phyloP scores from a whole-genome alignment of 2,888 invertebrate species.

The Acrobasis consociella region DNA sequence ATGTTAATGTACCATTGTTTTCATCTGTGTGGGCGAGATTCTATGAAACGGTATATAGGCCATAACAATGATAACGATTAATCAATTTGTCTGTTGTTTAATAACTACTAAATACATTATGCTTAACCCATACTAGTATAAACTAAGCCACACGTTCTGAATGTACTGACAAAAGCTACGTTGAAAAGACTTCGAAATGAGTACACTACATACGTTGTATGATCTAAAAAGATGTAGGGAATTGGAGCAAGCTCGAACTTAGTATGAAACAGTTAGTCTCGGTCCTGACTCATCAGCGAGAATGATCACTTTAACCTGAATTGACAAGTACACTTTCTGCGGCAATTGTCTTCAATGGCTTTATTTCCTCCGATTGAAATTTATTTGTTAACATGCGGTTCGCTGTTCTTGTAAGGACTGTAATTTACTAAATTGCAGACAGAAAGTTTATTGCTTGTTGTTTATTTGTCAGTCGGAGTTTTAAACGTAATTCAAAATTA shows the following conservation, averaged over 20 bases:
- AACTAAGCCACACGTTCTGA: background rate
- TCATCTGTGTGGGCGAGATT: conserved; percentile 51
- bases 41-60: conserved; percentile 37
- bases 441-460: conserved; percentile 15
- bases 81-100: conserved; percentile 21
- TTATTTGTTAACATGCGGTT: conserved; percentile 30
- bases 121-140: background rate
- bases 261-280: conserved; percentile 63
- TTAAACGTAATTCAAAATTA: conserved; percentile 16
- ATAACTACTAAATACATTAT: background rate
- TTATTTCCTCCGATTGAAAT: conserved; percentile 49
- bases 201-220: conserved; percentile 59
- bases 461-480: conserved; percentile 16
- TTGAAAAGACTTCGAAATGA: conserved; percentile 53
- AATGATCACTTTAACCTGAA: conserved; percentile 64
- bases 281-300: conserved; percentile 63
- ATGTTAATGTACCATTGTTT: conserved; percentile 60
- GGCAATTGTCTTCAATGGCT: conserved; percentile 48
- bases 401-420: conserved; percentile 19
- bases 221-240: conserved; percentile 70
- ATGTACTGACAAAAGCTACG: conserved; percentile 43
- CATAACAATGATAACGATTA: conserved; percentile 17
- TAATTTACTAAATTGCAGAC: conserved; percentile 21
- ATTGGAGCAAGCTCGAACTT: conserved; percentile 66
- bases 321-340: conserved; percentile 51